phyloP scores from a whole-genome alignment of 1,140 invertebrate genomes.

The Steinernema khuongi region DNA sequence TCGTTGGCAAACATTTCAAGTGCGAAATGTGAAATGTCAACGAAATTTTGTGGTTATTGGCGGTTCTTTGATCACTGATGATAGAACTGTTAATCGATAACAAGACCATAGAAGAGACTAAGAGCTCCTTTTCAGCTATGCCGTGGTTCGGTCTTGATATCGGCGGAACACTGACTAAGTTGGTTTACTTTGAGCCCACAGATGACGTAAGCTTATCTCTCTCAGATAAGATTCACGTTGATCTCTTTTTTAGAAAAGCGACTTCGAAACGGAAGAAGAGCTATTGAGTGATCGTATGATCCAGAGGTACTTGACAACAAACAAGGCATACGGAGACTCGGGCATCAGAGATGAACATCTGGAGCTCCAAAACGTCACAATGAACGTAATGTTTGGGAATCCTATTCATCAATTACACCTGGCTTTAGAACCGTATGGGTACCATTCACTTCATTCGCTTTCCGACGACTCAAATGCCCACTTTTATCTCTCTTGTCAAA shows the following conservation, averaged over 20 bases:
- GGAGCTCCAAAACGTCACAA: not conserved
- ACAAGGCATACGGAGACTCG: not conserved
- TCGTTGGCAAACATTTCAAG: not conserved
- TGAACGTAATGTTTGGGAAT: not conserved
- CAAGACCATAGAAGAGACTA: not conserved
- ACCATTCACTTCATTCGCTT: conserved; percentile 95
- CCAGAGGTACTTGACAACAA: not conserved
- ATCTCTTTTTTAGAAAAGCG: not conserved
- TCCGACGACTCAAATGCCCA: conserved; percentile 87
- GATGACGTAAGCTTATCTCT: not conserved
- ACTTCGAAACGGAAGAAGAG: conserved; percentile 2
- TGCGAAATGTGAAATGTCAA: not conserved
- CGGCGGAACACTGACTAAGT: not conserved
- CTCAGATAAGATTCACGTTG: not conserved
- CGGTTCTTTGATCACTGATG: not conserved
- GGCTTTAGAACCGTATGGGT: conserved; percentile 69
- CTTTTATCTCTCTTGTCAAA: conserved; percentile 84
- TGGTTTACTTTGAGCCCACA: not conserved
- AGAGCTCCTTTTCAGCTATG: not conserved
- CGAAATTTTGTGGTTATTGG: not conserved
- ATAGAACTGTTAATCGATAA: not conserved
- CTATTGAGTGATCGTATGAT: not conserved
- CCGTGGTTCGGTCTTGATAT: conserved; percentile 1
- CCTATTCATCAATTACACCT: not conserved
- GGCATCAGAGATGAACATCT: not conserved